Base-by-base conservation (phyloP, 2,888 invertebrate species). In the Eustalomyia histrio region DNA sequence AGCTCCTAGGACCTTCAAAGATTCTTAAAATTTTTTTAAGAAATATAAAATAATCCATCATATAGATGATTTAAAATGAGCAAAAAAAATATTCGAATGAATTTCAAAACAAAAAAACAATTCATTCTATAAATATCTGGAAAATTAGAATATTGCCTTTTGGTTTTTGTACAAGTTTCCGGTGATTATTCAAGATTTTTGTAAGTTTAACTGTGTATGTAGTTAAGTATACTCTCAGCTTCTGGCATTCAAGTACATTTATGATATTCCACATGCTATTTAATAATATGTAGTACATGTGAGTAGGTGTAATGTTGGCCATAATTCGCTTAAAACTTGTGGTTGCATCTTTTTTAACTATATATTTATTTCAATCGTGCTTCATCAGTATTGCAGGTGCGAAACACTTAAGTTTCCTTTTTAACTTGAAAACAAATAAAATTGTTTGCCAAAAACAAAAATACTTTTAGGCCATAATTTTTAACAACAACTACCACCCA, bases 361-460 rank as follows among this genome's bases (percentile, higher is more conserved):
- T n/a, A n/a, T n/a, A n/a, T 47, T 61, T 72, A 65, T 47, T 35
- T 60, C 21, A 67, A 57, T 21, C 81, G 78, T 81, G 81, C 65
- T 64, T 74, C 67, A 63, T 71, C 74, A 85, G 57, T 57, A 50
- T 16, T 71, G 65, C 88, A 88, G 89, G 88, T 87, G 86, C 85
- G 84, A 86, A 86, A 86, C 86, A 86, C 84, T 86, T 85, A 74
- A 83, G 78, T 84, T 80, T 79, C 50, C 17, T 52, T 55, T 33
- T 55, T 29, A 29, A 24, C 18, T 14, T 3, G 14, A 14, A 18
- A 55, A 50, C 17, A 61, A 43, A n/a, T 52, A 63, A 14, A 50
- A 78, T 72, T 57, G 74, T 79, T 65, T 72, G 72, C 60, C 64
- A 73, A 71, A 58, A n/a, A n/a, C n/a, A n/a, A n/a, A 72, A 72